These are phyloP conservation scores for Aphidoletes aphidimyza DNA, from an alignment of 2,888 invertebrate genomes.

Conservation along the genomic window DNA sequence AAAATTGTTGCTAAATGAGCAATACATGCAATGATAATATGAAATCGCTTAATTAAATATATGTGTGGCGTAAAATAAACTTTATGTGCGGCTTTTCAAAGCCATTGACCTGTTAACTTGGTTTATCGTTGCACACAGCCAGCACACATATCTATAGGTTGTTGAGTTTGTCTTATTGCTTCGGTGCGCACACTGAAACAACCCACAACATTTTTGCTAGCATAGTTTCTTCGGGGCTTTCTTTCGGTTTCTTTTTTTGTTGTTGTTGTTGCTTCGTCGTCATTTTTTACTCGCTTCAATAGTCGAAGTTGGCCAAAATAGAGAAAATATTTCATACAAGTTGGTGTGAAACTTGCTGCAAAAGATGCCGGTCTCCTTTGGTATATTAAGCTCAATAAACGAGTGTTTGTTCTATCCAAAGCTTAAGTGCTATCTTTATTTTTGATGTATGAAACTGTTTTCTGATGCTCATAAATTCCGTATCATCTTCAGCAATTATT, in stretches of 20 bases:
- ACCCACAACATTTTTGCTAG: not conserved
- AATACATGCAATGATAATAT: not conserved
- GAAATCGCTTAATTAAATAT: constrained; percentile 26
- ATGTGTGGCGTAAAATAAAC: not conserved
- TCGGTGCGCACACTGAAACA: not conserved
- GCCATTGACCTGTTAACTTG: not conserved
- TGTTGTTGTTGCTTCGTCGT: not conserved
- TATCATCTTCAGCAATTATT: constrained; percentile 11
- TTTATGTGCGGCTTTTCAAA: constrained; percentile 20
- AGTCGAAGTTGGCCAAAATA: not conserved
- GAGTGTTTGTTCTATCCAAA: constrained; percentile 26
- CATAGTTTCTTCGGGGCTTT: too few relatives aligned
- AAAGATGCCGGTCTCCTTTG: not conserved
- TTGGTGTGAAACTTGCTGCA: not conserved
- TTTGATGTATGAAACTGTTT: not conserved
- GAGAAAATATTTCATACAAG: not conserved
- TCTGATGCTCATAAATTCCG: not conserved
- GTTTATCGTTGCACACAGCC: not conserved
- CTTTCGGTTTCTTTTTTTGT: not conserved
- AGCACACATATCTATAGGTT: too few relatives aligned
- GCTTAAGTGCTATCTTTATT: not conserved
- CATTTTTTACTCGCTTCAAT: not conserved
- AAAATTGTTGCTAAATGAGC: not conserved
- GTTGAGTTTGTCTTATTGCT: not conserved
- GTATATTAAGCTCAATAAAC: constrained; percentile 6